Base-by-base conservation (phyloP, 2,113 vertebrate genomes). In the Onychostoma macrolepis region DNA sequence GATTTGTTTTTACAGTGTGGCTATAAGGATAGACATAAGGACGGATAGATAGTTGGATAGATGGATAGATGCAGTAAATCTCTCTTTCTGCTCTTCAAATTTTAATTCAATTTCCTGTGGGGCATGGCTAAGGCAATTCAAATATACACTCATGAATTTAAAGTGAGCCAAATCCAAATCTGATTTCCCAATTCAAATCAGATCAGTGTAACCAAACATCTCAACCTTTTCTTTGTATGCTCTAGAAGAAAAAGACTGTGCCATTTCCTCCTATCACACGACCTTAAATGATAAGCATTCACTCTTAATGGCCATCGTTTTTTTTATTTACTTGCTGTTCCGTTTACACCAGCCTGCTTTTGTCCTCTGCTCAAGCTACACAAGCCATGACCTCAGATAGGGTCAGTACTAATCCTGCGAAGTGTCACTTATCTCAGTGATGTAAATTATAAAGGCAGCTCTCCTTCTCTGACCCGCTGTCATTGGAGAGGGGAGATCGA, bases 371-470 rank as follows among this genome's bases (percentile, higher is more conserved):
- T 72, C 13, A 30, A 80, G 38, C 53, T 45, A 36, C 13, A 21
- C 17, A 71, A 67, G 26, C 45, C 72, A 48, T 80, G 71, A 48
- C 75, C 71, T 26, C 85, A 21, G 69, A 79, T 65, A 48, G 38
- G 45, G 41, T 76, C 36, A 56, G 69, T 30, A 4, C 6, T 65
- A 77, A 85, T 86, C 53, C 69, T 83, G 61, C 61, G 56, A 38
- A 19, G 65, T 84, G 81, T 89, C 78, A 71, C 69, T 11, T 21
- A 71, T 24, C 61, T 74, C 30, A 69, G 79, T 79, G 78, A 87
- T 71, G 53, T 82, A 36, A 87, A 87, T 86, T 88, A 86, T 30
- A 15, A 71, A 88, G 86, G 87, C 84, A 45, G 87, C 56, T n/a
- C 56, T 75, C 26, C 76, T 69, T 83, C 84, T 89, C 83, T 67